These are phyloP conservation scores for Halichoeres trimaculatus DNA, from an alignment of 2,113 vertebrate species.

Conservation along the genomic window DNA sequence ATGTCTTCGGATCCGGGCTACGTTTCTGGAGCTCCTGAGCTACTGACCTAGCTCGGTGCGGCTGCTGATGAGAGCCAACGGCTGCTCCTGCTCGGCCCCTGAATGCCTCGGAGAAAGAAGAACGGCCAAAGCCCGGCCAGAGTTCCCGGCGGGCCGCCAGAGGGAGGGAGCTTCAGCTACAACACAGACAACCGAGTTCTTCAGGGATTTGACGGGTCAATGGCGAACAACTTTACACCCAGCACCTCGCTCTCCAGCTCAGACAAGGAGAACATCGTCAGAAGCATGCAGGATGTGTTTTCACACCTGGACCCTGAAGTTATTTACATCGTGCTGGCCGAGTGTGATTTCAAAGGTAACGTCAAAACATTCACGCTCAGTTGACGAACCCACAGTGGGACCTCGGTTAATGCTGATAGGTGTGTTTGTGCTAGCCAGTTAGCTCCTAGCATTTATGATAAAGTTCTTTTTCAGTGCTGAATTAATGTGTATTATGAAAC, in stretches of 20 bases:
- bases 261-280: slow-evolving; percentile 85
- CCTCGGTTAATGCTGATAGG: neutral
- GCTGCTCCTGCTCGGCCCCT: neutral
- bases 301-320: slow-evolving; percentile 93
- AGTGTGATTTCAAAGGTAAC: slow-evolving; percentile 96
- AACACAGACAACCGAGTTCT: slow-evolving; percentile 10
- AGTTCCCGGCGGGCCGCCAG: slow-evolving; percentile 80
- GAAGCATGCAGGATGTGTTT: slow-evolving; percentile 93
- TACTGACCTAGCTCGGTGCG: slow-evolving; percentile 24
- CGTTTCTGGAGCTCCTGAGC: neutral
- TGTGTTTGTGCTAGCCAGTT: slow-evolving; percentile 13
- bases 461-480: neutral
- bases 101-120: slow-evolving; percentile 94
- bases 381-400: neutral
- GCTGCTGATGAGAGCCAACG: slow-evolving; percentile 52
- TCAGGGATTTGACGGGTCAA: slow-evolving; percentile 25
- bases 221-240: slow-evolving; percentile 44
- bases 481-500: neutral
- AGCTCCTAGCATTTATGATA: slow-evolving; percentile 15
- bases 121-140: slow-evolving; percentile 80
- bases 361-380: neutral
- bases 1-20: slow-evolving; percentile 29
- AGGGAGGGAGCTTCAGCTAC: slow-evolving; percentile 43
- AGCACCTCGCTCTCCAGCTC: slow-evolving; percentile 19
- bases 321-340: slow-evolving; percentile 93